Percentiles rank a stretch among this genome's conserved stretches.
phyloP scores from a whole-genome alignment of 2,113 vertebrate species.

The Axis porcinus region DNA sequence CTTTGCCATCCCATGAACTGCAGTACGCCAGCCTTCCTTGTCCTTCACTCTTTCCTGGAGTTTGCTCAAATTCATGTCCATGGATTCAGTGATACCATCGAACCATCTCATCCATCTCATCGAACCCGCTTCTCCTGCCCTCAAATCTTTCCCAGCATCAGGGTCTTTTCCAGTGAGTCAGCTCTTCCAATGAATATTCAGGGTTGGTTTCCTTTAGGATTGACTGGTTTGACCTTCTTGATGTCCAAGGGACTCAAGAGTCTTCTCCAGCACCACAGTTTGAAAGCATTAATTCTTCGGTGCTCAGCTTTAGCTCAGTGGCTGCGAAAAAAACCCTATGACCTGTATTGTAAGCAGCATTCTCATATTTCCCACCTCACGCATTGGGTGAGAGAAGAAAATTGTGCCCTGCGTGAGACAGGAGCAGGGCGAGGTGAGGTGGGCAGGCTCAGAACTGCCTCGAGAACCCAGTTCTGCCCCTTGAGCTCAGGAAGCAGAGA shows the following conservation, averaged over 20 bases:
- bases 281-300: accelerated
- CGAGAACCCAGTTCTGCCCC: not conserved
- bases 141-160: not conserved
- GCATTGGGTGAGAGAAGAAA: not conserved
- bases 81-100: not conserved
- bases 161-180: not conserved
- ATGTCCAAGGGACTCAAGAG: not conserved
- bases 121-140: not conserved
- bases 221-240: not conserved
- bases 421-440: not conserved
- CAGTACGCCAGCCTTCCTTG: not conserved
- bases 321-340: not conserved
- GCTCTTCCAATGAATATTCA: not conserved
- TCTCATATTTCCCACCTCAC: not conserved
- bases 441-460: not conserved
- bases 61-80: not conserved
- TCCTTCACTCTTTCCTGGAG: not conserved
- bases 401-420: not conserved
- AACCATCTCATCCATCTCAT: not conserved
- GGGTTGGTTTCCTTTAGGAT: not conserved
- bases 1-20: not conserved
- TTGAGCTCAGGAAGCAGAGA: not conserved
- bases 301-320: not conserved
- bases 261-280: not conserved
- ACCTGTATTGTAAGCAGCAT: not conserved